Conservation (phyloP, 2,888 invertebrate genomes). For the Apoderus coryli region DNA sequence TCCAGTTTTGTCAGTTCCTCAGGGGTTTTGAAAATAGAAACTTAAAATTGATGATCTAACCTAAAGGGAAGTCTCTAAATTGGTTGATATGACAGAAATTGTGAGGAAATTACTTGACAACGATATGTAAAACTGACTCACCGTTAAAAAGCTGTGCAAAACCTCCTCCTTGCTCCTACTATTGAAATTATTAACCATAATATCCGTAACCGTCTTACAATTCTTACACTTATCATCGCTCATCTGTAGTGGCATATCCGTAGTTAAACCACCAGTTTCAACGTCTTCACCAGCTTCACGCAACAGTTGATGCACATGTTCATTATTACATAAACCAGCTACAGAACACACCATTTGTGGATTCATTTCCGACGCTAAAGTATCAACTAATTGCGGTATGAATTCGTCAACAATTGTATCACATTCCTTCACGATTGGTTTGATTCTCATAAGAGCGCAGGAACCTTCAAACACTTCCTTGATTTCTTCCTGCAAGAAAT, state of each 20-base stretch:
- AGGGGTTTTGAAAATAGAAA: too few relatives aligned
- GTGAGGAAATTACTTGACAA: too few relatives aligned
- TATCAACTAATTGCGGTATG: constrained; percentile 75
- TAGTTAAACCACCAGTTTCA: constrained; percentile 4
- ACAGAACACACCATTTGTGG: constrained; percentile 77
- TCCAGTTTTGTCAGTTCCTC: too few relatives aligned
- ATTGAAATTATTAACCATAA: constrained; percentile 40
- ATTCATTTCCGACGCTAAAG: constrained; percentile 81
- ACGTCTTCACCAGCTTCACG: constrained; percentile 31
- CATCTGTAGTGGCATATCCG: constrained; percentile 12
- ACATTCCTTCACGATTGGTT: constrained; percentile 60
- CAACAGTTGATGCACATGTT: constrained; percentile 40
- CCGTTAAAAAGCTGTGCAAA: constrained; percentile 38
- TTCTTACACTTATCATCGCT: constrained; percentile 27
- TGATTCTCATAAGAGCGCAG: constrained; percentile 65
- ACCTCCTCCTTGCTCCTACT: constrained; percentile 40
- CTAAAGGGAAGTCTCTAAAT: too few relatives aligned
- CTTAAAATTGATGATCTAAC: too few relatives aligned
- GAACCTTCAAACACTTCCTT: constrained; percentile 80
- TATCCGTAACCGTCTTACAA: constrained; percentile 39
- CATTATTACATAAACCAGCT: constrained; percentile 75
- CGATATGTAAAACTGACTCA: constrained; percentile 27
- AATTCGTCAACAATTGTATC: constrained; percentile 68
- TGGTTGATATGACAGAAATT: too few relatives aligned
- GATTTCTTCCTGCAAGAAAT: constrained; percentile 50